Conservation (phyloP, 1,140 invertebrate genomes). For the Ptiloglossa arizonensis region DNA sequence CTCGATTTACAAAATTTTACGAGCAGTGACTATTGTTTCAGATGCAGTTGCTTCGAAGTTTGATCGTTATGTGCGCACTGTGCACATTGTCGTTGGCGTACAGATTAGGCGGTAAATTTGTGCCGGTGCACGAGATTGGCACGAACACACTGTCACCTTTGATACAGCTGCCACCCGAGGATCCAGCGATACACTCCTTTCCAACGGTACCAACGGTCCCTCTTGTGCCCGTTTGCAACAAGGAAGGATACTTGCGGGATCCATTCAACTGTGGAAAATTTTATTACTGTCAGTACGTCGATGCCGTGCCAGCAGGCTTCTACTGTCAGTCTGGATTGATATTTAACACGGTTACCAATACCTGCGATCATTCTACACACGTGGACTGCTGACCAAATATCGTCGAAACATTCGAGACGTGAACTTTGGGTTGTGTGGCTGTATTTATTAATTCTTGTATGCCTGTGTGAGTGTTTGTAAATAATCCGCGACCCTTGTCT, state of each 20-base stretch:
- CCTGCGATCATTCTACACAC: constrained; percentile 2
- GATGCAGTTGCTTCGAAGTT: constrained; percentile 20
- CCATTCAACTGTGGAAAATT: constrained; percentile 51
- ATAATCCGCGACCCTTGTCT: not conserved
- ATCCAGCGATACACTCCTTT: constrained; percentile 46
- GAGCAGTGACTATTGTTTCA: constrained; percentile 1
- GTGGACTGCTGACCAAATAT: constrained; percentile 34
- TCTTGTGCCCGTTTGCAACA: constrained; percentile 16
- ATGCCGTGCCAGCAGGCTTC: constrained; percentile 15
- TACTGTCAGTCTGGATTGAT: constrained; percentile 37
- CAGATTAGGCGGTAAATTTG: not conserved
- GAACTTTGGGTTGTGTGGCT: not conserved
- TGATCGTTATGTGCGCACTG: not conserved
- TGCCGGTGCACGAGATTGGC: constrained; percentile 20
- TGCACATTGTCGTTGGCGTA: not conserved
- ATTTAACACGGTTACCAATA: constrained; percentile 24
- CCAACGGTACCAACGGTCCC: constrained; percentile 30
- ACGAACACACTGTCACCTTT: not conserved
- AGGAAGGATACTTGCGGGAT: constrained; percentile 41
- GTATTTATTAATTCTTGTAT: constrained; percentile 13
- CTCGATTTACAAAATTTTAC: no score
- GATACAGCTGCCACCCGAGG: constrained; percentile 21
- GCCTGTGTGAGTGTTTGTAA: not conserved
- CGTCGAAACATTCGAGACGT: not conserved
- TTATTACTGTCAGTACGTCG: constrained; percentile 28